Conservation (phyloP, 2,888 invertebrate species). For the Scaptomyza polygonia region DNA sequence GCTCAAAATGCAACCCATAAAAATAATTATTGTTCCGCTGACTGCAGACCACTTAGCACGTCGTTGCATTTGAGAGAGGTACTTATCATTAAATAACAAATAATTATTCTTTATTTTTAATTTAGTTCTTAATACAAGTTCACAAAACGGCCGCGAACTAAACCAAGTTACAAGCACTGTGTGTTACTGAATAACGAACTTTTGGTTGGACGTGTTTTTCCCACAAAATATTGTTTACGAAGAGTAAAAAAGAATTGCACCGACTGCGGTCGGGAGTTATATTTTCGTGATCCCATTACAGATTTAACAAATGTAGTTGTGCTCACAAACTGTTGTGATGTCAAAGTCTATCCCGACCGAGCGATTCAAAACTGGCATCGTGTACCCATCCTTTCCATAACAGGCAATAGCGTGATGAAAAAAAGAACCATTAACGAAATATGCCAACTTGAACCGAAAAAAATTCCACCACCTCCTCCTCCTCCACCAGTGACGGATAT, state of each 20-base stretch:
- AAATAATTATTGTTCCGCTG: conserved; percentile 44
- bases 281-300: conserved; percentile 49
- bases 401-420: conserved; percentile 32
- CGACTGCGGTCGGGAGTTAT: conserved; percentile 41
- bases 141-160: conserved; percentile 44
- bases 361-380: conserved; percentile 62
- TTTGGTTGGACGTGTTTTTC: conserved; percentile 59
- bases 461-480: background rate
- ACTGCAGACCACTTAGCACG: conserved; percentile 52
- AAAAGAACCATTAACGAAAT: conserved; percentile 39
- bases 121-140: conserved; percentile 23
- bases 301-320: conserved; percentile 53
- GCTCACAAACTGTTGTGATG: conserved; percentile 54
- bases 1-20: conserved; percentile 34
- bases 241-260: conserved; percentile 43
- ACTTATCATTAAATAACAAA: background rate
- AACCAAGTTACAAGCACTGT: conserved; percentile 57
- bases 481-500: background rate
- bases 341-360: conserved; percentile 52
- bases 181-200: conserved; percentile 44
- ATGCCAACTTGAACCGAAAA: conserved; percentile 44
- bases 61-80: conserved; percentile 60
- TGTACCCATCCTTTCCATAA: conserved; percentile 51
- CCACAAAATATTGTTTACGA: conserved; percentile 54
- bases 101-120: background rate